Evolutionary conservation across 92 coral and sea anemone species (phyloP).

Genomic region (Ricordea florida): DNA sequence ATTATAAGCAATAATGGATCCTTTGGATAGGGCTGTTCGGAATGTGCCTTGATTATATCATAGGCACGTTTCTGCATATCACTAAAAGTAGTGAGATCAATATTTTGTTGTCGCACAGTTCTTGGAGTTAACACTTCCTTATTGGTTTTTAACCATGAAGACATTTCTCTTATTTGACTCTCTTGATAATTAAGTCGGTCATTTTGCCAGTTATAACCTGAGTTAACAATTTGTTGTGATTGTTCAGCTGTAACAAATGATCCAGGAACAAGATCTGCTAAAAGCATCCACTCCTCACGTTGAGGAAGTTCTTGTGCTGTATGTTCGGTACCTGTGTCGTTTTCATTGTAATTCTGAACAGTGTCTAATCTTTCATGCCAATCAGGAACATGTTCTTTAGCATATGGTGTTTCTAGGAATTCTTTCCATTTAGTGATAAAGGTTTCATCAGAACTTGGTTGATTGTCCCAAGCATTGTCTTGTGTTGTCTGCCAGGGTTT

Average conservation of each 20-base stretch:
- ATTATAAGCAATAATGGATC: constrained; percentile 28
- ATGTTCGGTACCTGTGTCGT: constrained; percentile 4
- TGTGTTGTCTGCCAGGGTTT: constrained; percentile 57
- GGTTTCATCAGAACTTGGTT: constrained; percentile 45
- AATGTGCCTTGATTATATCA: constrained; percentile 40
- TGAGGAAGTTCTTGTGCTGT: constrained; percentile 30
- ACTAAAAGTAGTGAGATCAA: constrained; percentile 23
- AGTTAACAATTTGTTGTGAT: constrained; percentile 14
- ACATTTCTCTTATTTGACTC: constrained; percentile 55
- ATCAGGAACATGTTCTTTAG: constrained; percentile 57
- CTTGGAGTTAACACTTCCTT: constrained; percentile 35
- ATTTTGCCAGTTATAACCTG: constrained; percentile 57
- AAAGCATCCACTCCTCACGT: constrained; percentile 59
- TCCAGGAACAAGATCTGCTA: constrained; percentile 51
- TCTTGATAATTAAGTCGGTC: constrained; percentile 47
- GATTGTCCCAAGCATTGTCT: constrained; percentile 48
- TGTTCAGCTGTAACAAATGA: constrained; percentile 18
- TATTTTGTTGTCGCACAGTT: too few species aligned
- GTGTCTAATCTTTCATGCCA: constrained; percentile 53
- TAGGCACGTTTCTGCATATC: constrained; percentile 31
- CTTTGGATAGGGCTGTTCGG: constrained; percentile 21
- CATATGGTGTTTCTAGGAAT: constrained; percentile 51
- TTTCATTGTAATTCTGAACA: constrained; percentile 22
- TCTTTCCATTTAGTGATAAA: constrained; percentile 36
- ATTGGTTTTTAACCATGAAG: constrained; percentile 61